Percentiles rank a stretch among this genome's conserved stretches.
These are phyloP conservation scores for Tamias sibiricus DNA, from an alignment of 2,113 vertebrate genomes.

Conservation along the genomic window DNA sequence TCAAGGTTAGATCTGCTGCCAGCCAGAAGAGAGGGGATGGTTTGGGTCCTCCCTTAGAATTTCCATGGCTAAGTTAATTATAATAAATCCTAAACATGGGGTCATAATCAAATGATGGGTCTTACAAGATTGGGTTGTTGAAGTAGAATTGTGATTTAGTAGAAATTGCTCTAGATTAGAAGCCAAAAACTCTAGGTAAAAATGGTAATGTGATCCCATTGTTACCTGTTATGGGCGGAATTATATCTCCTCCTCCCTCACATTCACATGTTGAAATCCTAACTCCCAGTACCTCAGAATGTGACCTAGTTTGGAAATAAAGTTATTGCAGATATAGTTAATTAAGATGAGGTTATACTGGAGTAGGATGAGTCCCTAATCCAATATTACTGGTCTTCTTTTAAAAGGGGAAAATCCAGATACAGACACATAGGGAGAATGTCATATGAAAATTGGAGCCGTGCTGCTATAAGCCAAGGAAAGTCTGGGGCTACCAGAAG, in stretches of 20 bases:
- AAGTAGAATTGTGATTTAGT: not conserved
- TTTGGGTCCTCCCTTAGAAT: not conserved
- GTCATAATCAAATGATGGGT: not conserved
- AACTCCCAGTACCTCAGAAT: not conserved
- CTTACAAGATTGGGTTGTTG: not conserved
- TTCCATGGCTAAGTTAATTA: slow-evolving; percentile 1
- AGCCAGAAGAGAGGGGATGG: not conserved
- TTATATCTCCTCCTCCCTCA: not conserved
- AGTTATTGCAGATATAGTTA: not conserved
- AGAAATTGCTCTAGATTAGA: not conserved
- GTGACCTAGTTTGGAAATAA: slow-evolving; percentile 37
- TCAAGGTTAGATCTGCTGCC: not conserved
- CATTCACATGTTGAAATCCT: not conserved
- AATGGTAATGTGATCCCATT: not conserved
- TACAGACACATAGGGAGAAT: not conserved
- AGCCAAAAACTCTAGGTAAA: not conserved
- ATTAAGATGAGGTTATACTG: not conserved
- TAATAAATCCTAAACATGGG: not conserved
- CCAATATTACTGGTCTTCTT: not conserved
- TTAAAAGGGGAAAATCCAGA: not conserved
- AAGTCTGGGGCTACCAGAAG: not conserved
- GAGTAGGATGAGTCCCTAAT: not conserved
- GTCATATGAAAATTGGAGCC: not conserved
- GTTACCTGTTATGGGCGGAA: not conserved
- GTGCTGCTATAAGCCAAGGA: not conserved